Evolutionary conservation across 92 coral and sea anemone species (phyloP).

Genomic region (Pocillopora grandis): DNA sequence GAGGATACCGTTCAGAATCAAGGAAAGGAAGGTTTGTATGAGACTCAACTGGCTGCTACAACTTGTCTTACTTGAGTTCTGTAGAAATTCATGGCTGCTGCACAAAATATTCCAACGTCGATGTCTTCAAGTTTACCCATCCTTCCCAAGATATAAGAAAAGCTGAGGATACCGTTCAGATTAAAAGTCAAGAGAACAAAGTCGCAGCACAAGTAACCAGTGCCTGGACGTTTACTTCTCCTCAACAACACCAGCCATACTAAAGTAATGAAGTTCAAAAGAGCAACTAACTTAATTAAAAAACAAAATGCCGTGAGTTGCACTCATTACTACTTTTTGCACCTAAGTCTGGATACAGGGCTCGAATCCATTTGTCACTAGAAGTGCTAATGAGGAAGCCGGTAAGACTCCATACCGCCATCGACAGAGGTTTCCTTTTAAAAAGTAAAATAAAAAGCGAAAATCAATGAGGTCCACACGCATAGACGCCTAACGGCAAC

Average conservation of each 20-base stretch:
- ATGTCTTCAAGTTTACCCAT: constrained; percentile 90
- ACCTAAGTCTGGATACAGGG: constrained; percentile 74
- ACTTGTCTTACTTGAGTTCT: constrained; percentile 69
- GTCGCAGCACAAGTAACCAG: background rate
- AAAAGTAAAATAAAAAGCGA: background rate
- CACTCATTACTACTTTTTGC: no score
- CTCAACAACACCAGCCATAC: background rate
- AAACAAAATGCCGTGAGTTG: no score
- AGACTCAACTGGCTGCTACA: background rate
- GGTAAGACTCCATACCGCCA: constrained; percentile 98
- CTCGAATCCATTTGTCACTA: constrained; percentile 85
- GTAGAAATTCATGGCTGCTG: constrained; percentile 88
- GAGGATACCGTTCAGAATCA: no score
- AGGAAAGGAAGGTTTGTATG: no score
- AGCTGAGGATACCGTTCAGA: constrained; percentile 64
- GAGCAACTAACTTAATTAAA: background rate
- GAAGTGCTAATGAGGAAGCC: constrained; percentile 93
- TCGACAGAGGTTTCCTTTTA: constrained; percentile 87
- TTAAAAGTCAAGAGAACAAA: background rate
- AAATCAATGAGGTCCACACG: no score
- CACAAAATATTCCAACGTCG: constrained; percentile 82
- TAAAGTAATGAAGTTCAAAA: no score
- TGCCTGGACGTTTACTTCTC: background rate
- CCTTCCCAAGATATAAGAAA: constrained; percentile 88
- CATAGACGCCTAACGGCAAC: background rate